A percentile compares a stretch with the other conserved stretches of the same genome.
phyloP scores from a whole-genome alignment of 2,888 invertebrate species.

The Lycaena phlaeas region DNA sequence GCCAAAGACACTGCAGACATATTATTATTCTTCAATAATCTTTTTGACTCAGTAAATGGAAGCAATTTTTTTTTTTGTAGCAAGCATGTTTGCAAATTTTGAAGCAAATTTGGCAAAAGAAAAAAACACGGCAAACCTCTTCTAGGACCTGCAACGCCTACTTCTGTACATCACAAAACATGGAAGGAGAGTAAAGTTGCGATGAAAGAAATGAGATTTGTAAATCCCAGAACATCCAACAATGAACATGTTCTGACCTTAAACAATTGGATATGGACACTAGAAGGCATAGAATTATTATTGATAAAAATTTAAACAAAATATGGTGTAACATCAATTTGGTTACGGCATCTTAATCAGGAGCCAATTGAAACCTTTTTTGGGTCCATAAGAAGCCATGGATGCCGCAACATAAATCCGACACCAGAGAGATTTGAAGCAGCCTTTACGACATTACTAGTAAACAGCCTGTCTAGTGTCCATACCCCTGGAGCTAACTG shows the following conservation, averaged over 20 bases:
- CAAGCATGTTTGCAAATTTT: no score
- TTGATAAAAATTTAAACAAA: constrained; percentile 9
- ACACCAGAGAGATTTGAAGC: constrained; percentile 15
- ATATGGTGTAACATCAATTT: constrained; percentile 19
- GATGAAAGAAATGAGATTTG: constrained; percentile 16
- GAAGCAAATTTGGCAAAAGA: constrained; percentile 11
- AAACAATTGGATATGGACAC: constrained; percentile 20
- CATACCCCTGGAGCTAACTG: constrained; percentile 20
- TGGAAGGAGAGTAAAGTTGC: constrained; percentile 11
- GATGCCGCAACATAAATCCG: constrained; percentile 18
- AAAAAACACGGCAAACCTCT: constrained; percentile 13
- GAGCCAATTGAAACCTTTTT: constrained; percentile 24
- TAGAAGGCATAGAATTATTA: constrained; percentile 10
- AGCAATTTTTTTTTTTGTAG: no score
- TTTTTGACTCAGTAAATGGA: constrained; percentile 18
- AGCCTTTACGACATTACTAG: constrained; percentile 14
- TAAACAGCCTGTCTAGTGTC: constrained; percentile 20
- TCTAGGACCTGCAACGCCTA: constrained; percentile 14
- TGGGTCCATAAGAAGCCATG: constrained; percentile 20
- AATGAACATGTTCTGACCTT: constrained; percentile 15
- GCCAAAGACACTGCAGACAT: constrained; percentile 15
- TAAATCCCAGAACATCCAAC: constrained; percentile 7
- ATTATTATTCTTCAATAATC: constrained; percentile 14
- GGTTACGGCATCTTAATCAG: constrained; percentile 25
- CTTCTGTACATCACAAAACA: constrained; percentile 10